A percentile compares a stretch with the other conserved stretches of the same genome.
phyloP scores from a whole-genome alignment of 37 sponge, comb jelly and placozoan genomes.

The Aphrocallistes beatrix region DNA sequence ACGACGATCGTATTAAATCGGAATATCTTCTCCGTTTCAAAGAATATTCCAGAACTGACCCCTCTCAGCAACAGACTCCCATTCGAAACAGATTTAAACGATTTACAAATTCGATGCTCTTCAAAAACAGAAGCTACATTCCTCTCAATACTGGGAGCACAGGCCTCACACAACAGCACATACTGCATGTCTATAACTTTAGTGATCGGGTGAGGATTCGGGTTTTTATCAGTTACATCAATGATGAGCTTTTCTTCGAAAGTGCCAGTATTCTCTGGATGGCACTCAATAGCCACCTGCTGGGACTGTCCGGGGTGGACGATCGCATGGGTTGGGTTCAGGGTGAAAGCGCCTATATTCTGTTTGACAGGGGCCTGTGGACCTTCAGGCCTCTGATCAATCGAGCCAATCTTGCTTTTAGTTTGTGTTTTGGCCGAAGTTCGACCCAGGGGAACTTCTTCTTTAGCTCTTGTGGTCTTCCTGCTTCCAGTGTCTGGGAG shows the following conservation, averaged over 20 bases:
- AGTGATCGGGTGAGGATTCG: slow-evolving; percentile 20
- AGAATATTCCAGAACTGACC: slow-evolving; percentile 66
- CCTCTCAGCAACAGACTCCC: slow-evolving; percentile 18
- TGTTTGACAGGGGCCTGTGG: neutral
- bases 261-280: slow-evolving; percentile 58
- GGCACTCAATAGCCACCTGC: slow-evolving; percentile 73
- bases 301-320: slow-evolving; percentile 56
- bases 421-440: slow-evolving; percentile 11
- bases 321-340: slow-evolving; percentile 62
- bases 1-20: slow-evolving; percentile 81
- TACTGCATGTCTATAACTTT: slow-evolving; percentile 40
- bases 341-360: slow-evolving; percentile 67
- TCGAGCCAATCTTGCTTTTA: slow-evolving; percentile 17
- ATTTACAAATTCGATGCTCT: slow-evolving; percentile 80
- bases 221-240: slow-evolving; percentile 68
- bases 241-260: slow-evolving; percentile 56
- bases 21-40: slow-evolving; percentile 80
- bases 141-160: slow-evolving; percentile 64
- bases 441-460: neutral
- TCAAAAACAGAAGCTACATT: slow-evolving; percentile 71
- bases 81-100: slow-evolving; percentile 20
- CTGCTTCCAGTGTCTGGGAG: neutral
- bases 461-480: neutral
- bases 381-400: neutral
- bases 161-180: slow-evolving; percentile 69